Evolutionary conservation across 2,113 vertebrate genomes (phyloP), one percentile per base, ranked within the genome.

Genomic region (Conger conger): DNA sequence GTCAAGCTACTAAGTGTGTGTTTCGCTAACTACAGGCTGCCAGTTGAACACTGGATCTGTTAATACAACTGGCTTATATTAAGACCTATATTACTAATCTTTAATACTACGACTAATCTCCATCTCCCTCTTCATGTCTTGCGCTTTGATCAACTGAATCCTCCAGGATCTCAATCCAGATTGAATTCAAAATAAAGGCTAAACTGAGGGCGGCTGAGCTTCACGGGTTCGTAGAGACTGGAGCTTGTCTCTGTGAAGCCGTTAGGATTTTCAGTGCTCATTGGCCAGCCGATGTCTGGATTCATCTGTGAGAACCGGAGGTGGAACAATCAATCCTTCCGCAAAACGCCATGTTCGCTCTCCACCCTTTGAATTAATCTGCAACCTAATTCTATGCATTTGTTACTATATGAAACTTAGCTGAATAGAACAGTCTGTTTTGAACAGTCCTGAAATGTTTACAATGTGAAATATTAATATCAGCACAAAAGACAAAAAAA

Each of bases 391-490:
- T 93, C 95, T 95, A 94, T 94, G 94, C 94, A 95, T 92, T 88
- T 87, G 89, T 90, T 92, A 89, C 89, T 92, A 88, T 88, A 83
- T 88, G 82, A 83, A 86, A 86, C 88, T 84, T 35, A 33, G 16
- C 36, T 89, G 45, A 38, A 85, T 89, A 85, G 87, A 88, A 27
- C 83, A 42, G 87, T 88, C 79, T 53, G 91, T 90, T 89, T 86
- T 85, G 88, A 87, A 88, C 85, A 89, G 89, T 91, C 89, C 86
- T 92, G 82, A 92, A 92, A 94, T 93, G 94, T 95, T 94, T 94
- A 94, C 94, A 94, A 92, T 88, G 90, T 92, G 91, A 90, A 91
- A 92, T 89, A 89, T 84, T 91, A 86, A 85, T 89, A 90, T 93
- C 91, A 92, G 92, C 92, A 92, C 93, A 92, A 90, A 87, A 45